Percentiles rank a stretch among this genome's conserved stretches.
Conservation (phyloP, 2,113 vertebrate species). For the Aramus guarauna region DNA sequence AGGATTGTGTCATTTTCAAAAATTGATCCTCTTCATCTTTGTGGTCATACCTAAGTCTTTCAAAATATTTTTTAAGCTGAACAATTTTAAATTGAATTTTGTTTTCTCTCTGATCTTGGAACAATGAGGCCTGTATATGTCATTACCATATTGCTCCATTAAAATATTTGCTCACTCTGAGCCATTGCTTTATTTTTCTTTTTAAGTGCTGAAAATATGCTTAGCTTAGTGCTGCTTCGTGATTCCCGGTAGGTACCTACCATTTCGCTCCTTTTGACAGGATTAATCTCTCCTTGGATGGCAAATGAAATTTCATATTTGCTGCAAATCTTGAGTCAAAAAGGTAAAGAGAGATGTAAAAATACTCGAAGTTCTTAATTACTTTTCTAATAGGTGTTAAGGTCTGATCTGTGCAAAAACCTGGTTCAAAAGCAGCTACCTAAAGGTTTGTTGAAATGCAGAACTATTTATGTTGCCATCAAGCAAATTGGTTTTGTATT, state of each 20-base stretch:
- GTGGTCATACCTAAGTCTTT: background rate
- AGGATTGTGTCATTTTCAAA: background rate
- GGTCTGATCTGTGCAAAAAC: background rate
- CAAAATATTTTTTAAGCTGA: background rate
- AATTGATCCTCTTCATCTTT: background rate
- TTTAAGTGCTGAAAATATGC: background rate
- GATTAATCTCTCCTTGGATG: background rate
- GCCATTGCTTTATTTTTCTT: background rate
- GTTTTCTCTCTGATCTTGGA: background rate
- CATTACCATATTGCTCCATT: background rate
- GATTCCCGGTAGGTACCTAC: background rate
- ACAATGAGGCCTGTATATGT: background rate
- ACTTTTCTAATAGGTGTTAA: background rate
- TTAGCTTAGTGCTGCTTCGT: background rate
- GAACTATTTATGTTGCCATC: background rate
- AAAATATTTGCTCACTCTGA: background rate
- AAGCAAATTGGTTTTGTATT: background rate
- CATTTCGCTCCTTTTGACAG: background rate
- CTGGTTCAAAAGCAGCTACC: background rate
- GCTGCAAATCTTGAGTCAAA: background rate
- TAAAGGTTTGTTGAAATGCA: background rate
- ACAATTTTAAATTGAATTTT: background rate
- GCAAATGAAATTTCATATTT: background rate
- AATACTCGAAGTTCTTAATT: background rate
- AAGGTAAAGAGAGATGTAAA: background rate